Conservation (phyloP, 2,113 vertebrate genomes). For the Lathamus discolor region DNA sequence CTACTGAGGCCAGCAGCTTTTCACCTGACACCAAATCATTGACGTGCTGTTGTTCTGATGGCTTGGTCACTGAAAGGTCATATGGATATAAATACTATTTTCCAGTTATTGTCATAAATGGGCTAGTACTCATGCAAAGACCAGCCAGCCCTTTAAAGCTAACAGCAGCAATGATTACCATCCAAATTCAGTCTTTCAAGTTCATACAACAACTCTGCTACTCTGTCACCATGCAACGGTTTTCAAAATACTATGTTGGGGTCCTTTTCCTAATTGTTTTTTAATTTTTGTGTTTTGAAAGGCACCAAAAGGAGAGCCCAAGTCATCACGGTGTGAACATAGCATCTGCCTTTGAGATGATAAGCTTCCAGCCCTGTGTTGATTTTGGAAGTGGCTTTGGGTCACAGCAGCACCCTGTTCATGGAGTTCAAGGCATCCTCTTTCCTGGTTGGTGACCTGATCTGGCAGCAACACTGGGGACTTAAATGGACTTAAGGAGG, state of each 20-base stretch:
- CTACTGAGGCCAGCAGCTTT: neutral
- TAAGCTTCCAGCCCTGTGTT: neutral
- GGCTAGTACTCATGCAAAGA: neutral
- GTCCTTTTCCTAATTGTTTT: neutral
- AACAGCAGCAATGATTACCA: accelerated
- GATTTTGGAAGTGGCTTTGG: neutral
- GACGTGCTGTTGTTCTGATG: neutral
- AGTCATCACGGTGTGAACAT: accelerated
- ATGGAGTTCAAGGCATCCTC: neutral
- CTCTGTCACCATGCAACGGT: neutral
- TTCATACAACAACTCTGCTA: neutral
- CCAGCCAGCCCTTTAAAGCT: neutral
- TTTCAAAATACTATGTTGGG: accelerated
- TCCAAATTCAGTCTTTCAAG: neutral
- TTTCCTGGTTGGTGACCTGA: neutral
- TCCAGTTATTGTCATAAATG: neutral
- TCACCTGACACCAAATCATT: conserved; percentile 8
- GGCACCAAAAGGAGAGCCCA: neutral
- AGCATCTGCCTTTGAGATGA: neutral
- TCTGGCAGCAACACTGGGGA: neutral
- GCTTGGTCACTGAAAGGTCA: conserved; percentile 39
- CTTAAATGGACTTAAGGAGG: neutral
- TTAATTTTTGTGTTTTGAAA: neutral
- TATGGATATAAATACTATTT: neutral
- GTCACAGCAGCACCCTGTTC: accelerated